Evolutionary conservation across 2,797 vertebrate genomes (phyloP).

Genomic region (Acanthornis magna): DNA sequence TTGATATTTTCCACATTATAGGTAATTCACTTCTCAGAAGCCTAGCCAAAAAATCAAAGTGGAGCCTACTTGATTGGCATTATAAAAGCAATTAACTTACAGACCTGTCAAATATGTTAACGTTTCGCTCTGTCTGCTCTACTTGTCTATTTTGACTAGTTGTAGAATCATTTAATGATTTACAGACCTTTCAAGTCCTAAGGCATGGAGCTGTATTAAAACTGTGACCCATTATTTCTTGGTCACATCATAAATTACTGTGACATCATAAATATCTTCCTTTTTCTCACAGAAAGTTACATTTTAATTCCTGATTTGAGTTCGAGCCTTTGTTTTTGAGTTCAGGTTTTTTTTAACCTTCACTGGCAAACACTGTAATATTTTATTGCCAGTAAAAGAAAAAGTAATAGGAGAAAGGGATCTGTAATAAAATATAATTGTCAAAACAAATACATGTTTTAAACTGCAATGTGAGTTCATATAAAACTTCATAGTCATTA

Average conservation of each 20-base stretch:
- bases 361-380: neutral
- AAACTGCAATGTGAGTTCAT: neutral
- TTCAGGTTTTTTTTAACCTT: neutral
- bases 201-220: constrained; percentile 59
- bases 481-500: neutral
- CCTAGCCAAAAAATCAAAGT: constrained; percentile 75
- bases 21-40: constrained; percentile 72
- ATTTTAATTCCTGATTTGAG: constrained; percentile 1
- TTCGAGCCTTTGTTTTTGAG: neutral
- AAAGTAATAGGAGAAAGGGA: neutral
- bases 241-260: constrained; percentile 52
- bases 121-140: constrained; percentile 64
- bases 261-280: constrained; percentile 61
- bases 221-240: constrained; percentile 56
- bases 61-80: constrained; percentile 79
- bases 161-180: constrained; percentile 73
- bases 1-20: constrained; percentile 69
- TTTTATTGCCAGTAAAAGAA: constrained; percentile 15
- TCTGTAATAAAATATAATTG: constrained; percentile 1
- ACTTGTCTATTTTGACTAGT: constrained; percentile 74
- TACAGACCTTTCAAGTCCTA: constrained; percentile 71
- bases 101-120: constrained; percentile 75
- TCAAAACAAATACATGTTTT: constrained; percentile 23
- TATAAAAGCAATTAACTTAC: constrained; percentile 79
- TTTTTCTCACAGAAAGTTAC: constrained; percentile 40